A percentile compares a stretch with the other conserved stretches of the same genome.
phyloP scores from a whole-genome alignment of 2,888 invertebrate genomes.

The Gymnocheta viridis region DNA sequence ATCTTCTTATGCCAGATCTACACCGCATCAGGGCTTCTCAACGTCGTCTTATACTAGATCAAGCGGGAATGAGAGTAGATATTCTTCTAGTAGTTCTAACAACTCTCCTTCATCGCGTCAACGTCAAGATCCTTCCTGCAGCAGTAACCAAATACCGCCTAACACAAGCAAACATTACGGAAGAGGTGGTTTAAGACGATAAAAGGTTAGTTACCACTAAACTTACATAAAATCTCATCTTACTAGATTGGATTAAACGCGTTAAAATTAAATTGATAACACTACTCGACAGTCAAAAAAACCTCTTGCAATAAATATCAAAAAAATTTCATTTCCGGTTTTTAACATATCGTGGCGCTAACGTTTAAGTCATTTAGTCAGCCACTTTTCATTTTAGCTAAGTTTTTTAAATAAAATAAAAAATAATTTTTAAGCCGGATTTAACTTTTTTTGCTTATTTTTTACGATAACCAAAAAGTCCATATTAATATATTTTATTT shows the following conservation, averaged over 20 bases:
- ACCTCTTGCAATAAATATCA: not conserved
- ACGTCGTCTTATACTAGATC: not conserved
- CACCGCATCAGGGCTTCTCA: not conserved
- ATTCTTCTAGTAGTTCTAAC: constrained; percentile 5
- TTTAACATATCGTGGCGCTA: too few species aligned
- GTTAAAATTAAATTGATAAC: not conserved
- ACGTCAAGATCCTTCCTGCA: not conserved
- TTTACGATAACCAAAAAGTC: too few species aligned
- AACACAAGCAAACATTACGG: constrained; percentile 57
- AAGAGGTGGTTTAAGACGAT: constrained; percentile 67
- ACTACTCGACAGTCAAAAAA: not conserved
- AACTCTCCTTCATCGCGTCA: not conserved
- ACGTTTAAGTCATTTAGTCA: too few species aligned
- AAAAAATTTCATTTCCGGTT: too few species aligned
- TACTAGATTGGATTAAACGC: too few species aligned
- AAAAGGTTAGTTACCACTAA: too few species aligned
- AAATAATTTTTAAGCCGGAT: too few species aligned
- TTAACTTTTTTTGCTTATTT: too few species aligned
- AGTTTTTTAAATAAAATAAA: too few species aligned
- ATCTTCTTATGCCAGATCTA: not conserved
- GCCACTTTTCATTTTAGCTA: too few species aligned
- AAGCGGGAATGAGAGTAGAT: not conserved
- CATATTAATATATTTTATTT: too few species aligned
- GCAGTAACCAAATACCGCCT: not conserved
- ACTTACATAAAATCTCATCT: too few species aligned